Conservation (phyloP, 1,140 invertebrate species). For the Diabrotica virgifera region DNA sequence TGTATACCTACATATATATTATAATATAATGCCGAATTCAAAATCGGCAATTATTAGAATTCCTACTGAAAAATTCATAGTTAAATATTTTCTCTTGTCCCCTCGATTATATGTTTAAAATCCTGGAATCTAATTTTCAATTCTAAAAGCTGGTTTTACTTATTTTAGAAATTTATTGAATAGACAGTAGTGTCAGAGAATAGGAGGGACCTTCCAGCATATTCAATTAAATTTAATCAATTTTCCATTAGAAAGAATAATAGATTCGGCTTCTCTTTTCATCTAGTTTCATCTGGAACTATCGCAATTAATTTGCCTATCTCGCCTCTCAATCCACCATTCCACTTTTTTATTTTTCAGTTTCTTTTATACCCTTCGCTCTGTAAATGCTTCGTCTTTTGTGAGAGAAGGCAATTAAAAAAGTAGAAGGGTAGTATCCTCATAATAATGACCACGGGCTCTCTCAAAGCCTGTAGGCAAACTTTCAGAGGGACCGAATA, state of each 20-base stretch:
- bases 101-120: too few relatives aligned
- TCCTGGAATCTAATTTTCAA: too few relatives aligned
- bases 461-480: neutral
- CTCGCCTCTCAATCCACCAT: neutral
- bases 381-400: neutral
- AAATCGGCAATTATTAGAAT: too few relatives aligned
- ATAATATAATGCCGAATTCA: too few relatives aligned
- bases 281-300: neutral
- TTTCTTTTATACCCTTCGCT: neutral
- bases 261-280: neutral
- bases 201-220: too few relatives aligned
- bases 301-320: slow-evolving; percentile 2
- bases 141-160: too few relatives aligned
- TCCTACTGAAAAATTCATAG: too few relatives aligned
- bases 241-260: slow-evolving; percentile 1
- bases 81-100: too few relatives aligned
- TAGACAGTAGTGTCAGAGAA: too few relatives aligned
- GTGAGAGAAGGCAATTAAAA: neutral
- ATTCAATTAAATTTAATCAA: neutral
- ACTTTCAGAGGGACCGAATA: neutral
- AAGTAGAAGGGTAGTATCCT: slow-evolving; percentile 1
- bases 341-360: neutral
- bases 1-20: too few relatives aligned
- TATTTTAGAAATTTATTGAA: too few relatives aligned
- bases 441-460: neutral